phyloP scores from a whole-genome alignment of 2,797 vertebrate genomes.

The Amniataba percoides region DNA sequence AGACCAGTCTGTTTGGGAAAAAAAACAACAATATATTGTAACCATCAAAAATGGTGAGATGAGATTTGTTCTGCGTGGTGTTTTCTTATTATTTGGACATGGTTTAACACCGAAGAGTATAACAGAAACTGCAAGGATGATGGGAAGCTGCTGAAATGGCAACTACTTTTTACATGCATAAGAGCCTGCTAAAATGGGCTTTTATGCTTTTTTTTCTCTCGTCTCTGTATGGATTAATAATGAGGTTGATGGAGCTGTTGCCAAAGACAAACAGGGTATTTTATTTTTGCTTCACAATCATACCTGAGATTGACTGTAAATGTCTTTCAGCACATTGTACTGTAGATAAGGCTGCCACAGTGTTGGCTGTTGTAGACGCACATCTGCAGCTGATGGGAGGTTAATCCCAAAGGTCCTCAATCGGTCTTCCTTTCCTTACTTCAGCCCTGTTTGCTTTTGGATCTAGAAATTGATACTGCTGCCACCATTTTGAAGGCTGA shows the following conservation, averaged over 20 bases:
- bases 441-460: not conserved
- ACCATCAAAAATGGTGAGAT: not conserved
- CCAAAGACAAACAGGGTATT: not conserved
- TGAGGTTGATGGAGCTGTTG: not conserved
- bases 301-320: not conserved
- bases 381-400: not conserved
- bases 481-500: slow-evolving; percentile 3
- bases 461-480: slow-evolving; percentile 4
- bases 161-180: slow-evolving; percentile 2
- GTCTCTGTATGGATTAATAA: not conserved
- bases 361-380: not conserved
- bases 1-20: not conserved
- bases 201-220: not conserved
- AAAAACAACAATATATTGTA: not conserved
- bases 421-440: not conserved
- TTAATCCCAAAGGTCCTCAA: not conserved
- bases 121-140: not conserved
- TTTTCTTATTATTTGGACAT: not conserved
- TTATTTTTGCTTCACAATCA: not conserved
- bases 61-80: not conserved
- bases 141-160: not conserved
- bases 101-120: not conserved
- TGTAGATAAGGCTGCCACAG: not conserved
- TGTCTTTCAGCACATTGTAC: not conserved
- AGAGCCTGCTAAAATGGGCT: not conserved